These are phyloP conservation scores for Cydia strobilella DNA, from an alignment of 1,140 invertebrate genomes.

Conservation along the genomic window DNA sequence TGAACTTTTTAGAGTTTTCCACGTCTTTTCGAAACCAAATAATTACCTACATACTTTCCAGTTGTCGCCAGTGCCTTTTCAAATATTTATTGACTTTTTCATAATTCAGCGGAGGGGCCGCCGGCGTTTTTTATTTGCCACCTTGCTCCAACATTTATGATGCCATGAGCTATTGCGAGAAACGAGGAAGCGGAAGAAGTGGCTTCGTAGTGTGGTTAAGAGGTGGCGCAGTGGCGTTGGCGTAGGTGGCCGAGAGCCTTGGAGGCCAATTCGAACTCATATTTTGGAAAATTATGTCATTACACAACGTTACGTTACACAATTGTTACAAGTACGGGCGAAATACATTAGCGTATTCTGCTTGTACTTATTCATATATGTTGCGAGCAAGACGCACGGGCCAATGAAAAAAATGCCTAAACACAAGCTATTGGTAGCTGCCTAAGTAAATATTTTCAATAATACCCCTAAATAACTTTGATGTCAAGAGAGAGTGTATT, in stretches of 20 bases:
- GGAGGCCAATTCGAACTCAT: too few relatives aligned
- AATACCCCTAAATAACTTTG: too few relatives aligned
- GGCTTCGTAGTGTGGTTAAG: conserved; percentile 10
- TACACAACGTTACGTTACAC: too few relatives aligned
- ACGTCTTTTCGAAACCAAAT: conserved; percentile 14
- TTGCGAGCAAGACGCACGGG: too few relatives aligned
- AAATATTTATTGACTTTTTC: conserved; percentile 68
- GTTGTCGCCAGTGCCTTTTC: conserved; percentile 36
- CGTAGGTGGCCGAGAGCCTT: not conserved
- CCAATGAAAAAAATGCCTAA: too few relatives aligned
- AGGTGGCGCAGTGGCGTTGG: not conserved
- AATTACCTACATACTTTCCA: conserved; percentile 27
- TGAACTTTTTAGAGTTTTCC: not conserved
- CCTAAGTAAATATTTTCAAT: too few relatives aligned
- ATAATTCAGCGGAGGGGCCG: conserved; percentile 63
- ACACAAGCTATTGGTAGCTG: too few relatives aligned
- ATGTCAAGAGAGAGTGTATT: too few relatives aligned
- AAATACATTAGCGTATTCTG: too few relatives aligned
- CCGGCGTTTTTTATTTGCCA: conserved; percentile 61
- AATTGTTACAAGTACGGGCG: too few relatives aligned
- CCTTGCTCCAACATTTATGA: conserved; percentile 67
- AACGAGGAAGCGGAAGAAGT: conserved; percentile 36
- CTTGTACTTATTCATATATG: too few relatives aligned
- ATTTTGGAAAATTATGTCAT: too few relatives aligned
- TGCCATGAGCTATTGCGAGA: conserved; percentile 54